A percentile compares a stretch with the other conserved stretches of the same genome.
Evolutionary conservation across 2,113 vertebrate species (phyloP).

Genomic region (Caracal caracal): DNA sequence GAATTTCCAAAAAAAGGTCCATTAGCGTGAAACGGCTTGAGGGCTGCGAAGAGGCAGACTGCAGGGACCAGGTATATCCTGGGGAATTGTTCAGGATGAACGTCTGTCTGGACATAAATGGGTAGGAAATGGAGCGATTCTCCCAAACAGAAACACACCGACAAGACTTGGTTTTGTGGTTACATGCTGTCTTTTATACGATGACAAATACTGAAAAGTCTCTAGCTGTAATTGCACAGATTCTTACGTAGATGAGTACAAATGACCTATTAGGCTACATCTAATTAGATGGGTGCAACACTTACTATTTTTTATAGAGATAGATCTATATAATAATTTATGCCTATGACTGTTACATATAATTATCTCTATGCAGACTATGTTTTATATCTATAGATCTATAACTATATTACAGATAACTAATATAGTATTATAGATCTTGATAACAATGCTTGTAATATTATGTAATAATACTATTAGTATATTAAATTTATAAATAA

Average conservation of each 20-base stretch:
- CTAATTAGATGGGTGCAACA: background rate
- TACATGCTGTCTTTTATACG: no score
- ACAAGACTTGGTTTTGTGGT: background rate
- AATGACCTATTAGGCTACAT: background rate
- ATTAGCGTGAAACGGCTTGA: background rate
- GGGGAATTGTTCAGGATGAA: background rate
- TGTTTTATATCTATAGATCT: background rate
- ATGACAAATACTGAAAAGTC: background rate
- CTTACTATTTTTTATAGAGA: background rate
- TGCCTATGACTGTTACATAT: background rate
- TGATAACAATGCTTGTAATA: background rate
- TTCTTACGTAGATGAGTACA: background rate
- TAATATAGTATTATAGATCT: background rate
- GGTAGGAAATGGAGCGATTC: background rate
- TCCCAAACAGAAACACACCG: no score
- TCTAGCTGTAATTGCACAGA: background rate
- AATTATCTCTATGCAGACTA: background rate
- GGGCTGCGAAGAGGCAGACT: background rate
- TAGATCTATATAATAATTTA: background rate
- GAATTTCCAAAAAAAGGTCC: background rate
- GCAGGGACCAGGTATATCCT: fast-evolving
- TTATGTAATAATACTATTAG: background rate
- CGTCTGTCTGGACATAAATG: no score
- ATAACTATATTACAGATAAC: background rate
- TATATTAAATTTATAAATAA: background rate